Percentiles rank a stretch among this genome's conserved stretches.
Conservation (phyloP, 2,888 invertebrate species). For the Netelia inedita region DNA sequence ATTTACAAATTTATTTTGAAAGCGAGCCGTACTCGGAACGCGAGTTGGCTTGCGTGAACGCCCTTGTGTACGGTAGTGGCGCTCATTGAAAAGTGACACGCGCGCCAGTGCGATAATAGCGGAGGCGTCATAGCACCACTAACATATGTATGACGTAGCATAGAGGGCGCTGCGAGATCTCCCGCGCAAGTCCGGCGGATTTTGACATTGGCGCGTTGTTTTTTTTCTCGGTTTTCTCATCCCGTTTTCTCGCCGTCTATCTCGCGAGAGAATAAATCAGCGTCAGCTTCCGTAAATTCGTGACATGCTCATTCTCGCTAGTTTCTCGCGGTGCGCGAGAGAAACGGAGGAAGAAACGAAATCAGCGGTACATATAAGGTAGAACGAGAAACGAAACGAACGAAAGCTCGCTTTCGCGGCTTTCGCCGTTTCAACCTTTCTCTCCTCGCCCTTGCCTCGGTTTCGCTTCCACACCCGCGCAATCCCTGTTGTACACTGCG, state of each 20-base stretch:
- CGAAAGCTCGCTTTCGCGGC: conserved; percentile 41
- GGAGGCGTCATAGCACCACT: conserved; percentile 34
- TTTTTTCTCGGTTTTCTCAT: conserved; percentile 72
- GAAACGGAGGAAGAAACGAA: neutral
- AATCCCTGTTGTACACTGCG: conserved; percentile 19
- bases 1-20: neutral
- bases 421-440: conserved; percentile 56
- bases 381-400: conserved; percentile 30
- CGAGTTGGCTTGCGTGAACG: neutral
- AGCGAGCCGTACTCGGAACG: neutral
- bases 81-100: conserved; percentile 7
- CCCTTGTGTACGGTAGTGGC: neutral
- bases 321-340: conserved; percentile 18
- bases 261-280: conserved; percentile 53
- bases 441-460: conserved; percentile 38
- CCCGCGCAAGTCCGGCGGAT: conserved; percentile 74
- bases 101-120: conserved; percentile 14
- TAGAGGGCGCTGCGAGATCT: conserved; percentile 68
- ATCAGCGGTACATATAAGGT: neutral
- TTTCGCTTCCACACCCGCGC: conserved; percentile 45
- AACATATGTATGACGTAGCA: neutral
- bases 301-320: conserved; percentile 45
- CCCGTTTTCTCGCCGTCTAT: conserved; percentile 1
- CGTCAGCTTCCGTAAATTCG: conserved; percentile 52
- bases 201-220: conserved; percentile 74